phyloP scores from a whole-genome alignment of 2,113 vertebrate species.

The Nycticorax nycticorax region DNA sequence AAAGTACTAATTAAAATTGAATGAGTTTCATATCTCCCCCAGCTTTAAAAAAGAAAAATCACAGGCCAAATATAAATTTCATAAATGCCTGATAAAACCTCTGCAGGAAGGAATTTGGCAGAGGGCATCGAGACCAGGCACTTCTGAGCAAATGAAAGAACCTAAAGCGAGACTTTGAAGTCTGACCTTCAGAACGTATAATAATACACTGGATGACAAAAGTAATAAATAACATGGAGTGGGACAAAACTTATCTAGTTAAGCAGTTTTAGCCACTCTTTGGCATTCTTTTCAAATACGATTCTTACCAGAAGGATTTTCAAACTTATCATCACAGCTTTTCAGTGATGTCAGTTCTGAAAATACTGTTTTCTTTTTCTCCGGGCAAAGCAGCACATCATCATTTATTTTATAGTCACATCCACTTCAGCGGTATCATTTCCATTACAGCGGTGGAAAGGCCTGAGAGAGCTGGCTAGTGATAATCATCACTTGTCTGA shows the following conservation, averaged over 20 bases:
- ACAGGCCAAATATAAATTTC: slow-evolving; percentile 25
- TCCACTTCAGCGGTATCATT: background rate
- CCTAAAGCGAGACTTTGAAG: slow-evolving; percentile 5
- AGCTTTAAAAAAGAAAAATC: slow-evolving; percentile 37
- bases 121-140: background rate
- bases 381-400: background rate
- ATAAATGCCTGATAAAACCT: slow-evolving; percentile 22
- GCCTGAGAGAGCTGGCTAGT: background rate
- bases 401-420: background rate
- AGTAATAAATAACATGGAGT: background rate
- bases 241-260: background rate
- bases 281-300: background rate
- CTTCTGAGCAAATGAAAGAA: background rate
- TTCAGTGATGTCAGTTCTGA: background rate
- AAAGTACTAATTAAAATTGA: slow-evolving; percentile 44
- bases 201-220: background rate
- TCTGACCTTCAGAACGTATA: background rate
- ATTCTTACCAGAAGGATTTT: background rate
- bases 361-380: background rate
- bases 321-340: background rate
- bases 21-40: background rate
- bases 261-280: background rate
- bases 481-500: background rate
- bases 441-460: background rate
- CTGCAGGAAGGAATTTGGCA: slow-evolving; percentile 2